These are phyloP conservation scores for Drosophila kambysellisi DNA, from an alignment of 2,888 invertebrate genomes.

Conservation along the genomic window DNA sequence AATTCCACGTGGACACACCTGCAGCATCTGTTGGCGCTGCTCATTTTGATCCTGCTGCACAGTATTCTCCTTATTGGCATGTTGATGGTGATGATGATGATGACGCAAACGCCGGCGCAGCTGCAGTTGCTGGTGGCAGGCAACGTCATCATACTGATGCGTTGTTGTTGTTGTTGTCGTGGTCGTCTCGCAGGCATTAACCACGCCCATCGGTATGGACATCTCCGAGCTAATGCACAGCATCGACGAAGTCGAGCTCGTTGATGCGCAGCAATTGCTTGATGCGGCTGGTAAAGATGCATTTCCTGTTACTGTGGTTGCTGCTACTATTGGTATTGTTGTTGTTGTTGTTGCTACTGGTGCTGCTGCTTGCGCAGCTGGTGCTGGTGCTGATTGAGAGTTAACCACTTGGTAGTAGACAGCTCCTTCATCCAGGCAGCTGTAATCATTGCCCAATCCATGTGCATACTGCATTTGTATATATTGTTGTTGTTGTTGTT, in stretches of 20 bases:
- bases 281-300: background rate
- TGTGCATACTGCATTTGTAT: constrained; percentile 63
- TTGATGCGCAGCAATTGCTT: constrained; percentile 22
- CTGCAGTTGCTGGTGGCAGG: constrained; percentile 47
- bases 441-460: constrained; percentile 34
- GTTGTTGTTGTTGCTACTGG: background rate
- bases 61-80: background rate
- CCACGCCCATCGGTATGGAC: constrained; percentile 82
- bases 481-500: constrained; percentile 35
- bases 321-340: no score
- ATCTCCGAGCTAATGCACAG: constrained; percentile 84
- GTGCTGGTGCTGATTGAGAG: constrained; percentile 20
- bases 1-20: constrained; percentile 80
- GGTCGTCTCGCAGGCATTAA: constrained; percentile 71
- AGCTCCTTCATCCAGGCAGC: constrained; percentile 56
- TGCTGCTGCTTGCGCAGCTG: background rate
- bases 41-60: constrained; percentile 1
- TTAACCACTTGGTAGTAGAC: constrained; percentile 64
- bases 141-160: constrained; percentile 84
- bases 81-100: constrained; percentile 13
- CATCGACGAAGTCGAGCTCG: constrained; percentile 71
- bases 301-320: constrained; percentile 14
- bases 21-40: constrained; percentile 52
- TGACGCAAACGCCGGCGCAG: constrained; percentile 11
- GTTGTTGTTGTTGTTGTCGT: constrained; percentile 83